Evolutionary conservation across 2,113 vertebrate species (phyloP).

Genomic region (Hassar affinis): DNA sequence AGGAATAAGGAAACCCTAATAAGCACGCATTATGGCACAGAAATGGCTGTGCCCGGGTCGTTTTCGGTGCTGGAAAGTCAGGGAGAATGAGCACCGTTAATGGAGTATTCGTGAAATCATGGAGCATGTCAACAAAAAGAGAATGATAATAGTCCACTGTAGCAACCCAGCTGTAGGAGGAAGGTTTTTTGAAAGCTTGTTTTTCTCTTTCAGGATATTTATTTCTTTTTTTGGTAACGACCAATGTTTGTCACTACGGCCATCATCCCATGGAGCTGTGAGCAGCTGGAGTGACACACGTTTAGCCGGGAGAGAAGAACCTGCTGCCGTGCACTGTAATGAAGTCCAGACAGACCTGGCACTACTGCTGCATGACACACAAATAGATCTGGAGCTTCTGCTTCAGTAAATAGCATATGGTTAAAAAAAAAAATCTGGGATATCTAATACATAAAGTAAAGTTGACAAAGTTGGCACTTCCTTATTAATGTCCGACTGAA

Average conservation of each 20-base stretch:
- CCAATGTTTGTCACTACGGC: conserved; percentile 22
- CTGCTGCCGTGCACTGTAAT: neutral
- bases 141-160: neutral
- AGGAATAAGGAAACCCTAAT: conserved; percentile 20
- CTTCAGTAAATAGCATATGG: neutral
- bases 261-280: conserved; percentile 25
- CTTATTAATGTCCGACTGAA: neutral
- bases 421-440: neutral
- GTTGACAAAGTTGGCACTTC: neutral
- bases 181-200: neutral
- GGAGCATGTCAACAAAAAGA: conserved; percentile 1
- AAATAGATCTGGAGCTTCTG: neutral
- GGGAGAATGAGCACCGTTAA: conserved; percentile 21
- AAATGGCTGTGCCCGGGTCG: conserved; percentile 22
- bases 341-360: conserved; percentile 9
- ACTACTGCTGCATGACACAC: neutral
- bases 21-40: conserved; percentile 13
- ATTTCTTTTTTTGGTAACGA: conserved; percentile 28
- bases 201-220: conserved; percentile 1
- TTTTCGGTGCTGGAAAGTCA: conserved; percentile 14
- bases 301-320: conserved; percentile 15
- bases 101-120: conserved; percentile 13
- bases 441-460: neutral
- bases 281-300: conserved; percentile 23
- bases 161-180: neutral